These are phyloP conservation scores for Lithophane socia DNA, from an alignment of 2,888 invertebrate species.

Conservation along the genomic window DNA sequence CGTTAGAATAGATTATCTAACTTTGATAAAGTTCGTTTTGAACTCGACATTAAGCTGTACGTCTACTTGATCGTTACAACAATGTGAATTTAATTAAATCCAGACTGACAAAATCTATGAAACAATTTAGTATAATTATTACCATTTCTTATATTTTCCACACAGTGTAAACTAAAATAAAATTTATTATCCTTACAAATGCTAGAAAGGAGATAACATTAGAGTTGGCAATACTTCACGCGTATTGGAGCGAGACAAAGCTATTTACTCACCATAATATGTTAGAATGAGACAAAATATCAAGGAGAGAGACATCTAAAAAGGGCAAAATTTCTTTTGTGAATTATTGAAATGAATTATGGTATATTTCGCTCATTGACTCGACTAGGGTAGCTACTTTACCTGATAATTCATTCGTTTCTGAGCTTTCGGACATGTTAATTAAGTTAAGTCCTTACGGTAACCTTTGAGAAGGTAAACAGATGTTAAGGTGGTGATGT, in stretches of 20 bases:
- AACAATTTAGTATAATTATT: neutral
- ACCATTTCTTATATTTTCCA: neutral
- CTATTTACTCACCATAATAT: constrained; percentile 55
- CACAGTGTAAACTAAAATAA: constrained; percentile 66
- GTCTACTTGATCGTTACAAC: fast-evolving
- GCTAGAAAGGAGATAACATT: constrained; percentile 81
- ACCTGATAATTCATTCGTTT: constrained; percentile 67
- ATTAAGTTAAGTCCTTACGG: constrained; percentile 66
- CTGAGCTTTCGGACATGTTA: constrained; percentile 71
- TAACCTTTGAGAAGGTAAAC: constrained; percentile 18
- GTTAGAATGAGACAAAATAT: constrained; percentile 65
- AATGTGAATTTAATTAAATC: neutral
- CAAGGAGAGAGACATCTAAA: constrained; percentile 67
- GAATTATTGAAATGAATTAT: constrained; percentile 85
- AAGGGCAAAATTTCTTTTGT: constrained; percentile 79
- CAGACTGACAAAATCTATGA: neutral
- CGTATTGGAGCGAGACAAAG: constrained; percentile 74
- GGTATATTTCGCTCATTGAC: constrained; percentile 83
- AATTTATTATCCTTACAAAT: constrained; percentile 68
- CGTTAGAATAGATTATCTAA: neutral
- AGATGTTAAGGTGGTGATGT: constrained; percentile 20
- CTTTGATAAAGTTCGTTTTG: neutral
- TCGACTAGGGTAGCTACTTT: constrained; percentile 59
- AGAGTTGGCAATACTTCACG: constrained; percentile 79
- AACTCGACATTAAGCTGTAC: neutral